Evolutionary conservation across 2,797 vertebrate genomes (phyloP), one percentile per base, ranked within the genome.

Genomic region (Takifugu rubripes): DNA sequence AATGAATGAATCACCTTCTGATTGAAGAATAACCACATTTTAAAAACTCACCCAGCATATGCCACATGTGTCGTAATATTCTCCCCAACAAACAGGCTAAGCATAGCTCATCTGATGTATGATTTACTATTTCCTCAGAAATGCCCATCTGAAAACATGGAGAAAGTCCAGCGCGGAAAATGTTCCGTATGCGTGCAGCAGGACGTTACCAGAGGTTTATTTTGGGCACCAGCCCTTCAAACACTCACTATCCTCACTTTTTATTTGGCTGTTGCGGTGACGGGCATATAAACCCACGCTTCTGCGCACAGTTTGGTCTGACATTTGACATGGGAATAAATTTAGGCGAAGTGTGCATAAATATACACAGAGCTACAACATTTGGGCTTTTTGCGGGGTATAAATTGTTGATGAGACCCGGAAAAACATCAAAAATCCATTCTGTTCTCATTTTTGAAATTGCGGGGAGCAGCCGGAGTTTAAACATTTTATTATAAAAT

Each of bases 401-500:
- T n/a, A 27, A 54, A 45, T 0, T 1, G 14, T 26, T 14, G 4
- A 40, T 6, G 3, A 60, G 42, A 56, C 31, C 31, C 16, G 45
- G 10, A 44, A 53, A 47, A 15, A 64, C 15, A 3, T 62, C 43
- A 62, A 54, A 44, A 12, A 25, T 17, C 1, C 3, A 29, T 24
- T 57, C 45, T 3, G 11, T 56, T 2, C 17, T n/a, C 5, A 33
- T 59, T 68, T 68, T 65, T 47, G 15, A 47, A 60, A 7, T 46
- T n/a, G 17, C 44, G 6, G 12, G 48, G n/a, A 16, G 29, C 36
- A 45, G 46, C 59, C 59, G 40, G 59, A 52, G 54, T 43, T 48
- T 56, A 6, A 46, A 53, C 56, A 3, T 49, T 52, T 16, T 53
- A 66, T 79, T 78, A 72, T 72, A 57, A 66, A 68, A 81, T 25